These are phyloP conservation scores for Dorcus hopei DNA, from an alignment of 2,888 invertebrate species.

Conservation along the genomic window DNA sequence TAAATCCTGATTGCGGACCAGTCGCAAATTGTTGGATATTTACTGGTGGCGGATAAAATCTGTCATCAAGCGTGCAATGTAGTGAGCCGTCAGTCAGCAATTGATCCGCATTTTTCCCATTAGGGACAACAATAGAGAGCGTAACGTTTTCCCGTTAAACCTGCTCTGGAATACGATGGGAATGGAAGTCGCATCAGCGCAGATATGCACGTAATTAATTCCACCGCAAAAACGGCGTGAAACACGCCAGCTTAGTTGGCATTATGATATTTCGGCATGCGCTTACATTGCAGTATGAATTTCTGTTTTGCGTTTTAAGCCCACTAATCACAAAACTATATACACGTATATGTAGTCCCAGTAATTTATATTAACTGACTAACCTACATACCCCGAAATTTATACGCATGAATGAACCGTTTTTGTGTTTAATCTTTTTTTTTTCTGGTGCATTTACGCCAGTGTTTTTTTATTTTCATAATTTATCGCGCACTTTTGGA, in stretches of 20 bases:
- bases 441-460: too few species aligned
- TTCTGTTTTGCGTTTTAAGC: slow-evolving; percentile 21
- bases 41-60: slow-evolving; percentile 27
- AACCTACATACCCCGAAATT: too few species aligned
- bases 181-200: not conserved
- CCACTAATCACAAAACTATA: slow-evolving; percentile 10
- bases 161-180: too few species aligned
- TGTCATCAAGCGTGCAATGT: slow-evolving; percentile 6
- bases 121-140: too few species aligned
- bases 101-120: too few species aligned
- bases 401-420: too few species aligned
- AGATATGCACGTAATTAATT: slow-evolving; percentile 29
- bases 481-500: too few species aligned
- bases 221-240: slow-evolving; percentile 25
- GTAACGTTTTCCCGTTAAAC: too few species aligned
- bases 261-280: slow-evolving; percentile 24
- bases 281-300: slow-evolving; percentile 17
- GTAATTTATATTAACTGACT: too few species aligned
- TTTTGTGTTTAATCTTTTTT: too few species aligned
- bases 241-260: slow-evolving; percentile 23
- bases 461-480: too few species aligned
- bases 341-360: not conserved
- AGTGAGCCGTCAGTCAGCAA: too few species aligned
- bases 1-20: slow-evolving; percentile 29
- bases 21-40: slow-evolving; percentile 33